phyloP scores from a whole-genome alignment of 2,888 invertebrate species.

The Ornithoptera priamus region DNA sequence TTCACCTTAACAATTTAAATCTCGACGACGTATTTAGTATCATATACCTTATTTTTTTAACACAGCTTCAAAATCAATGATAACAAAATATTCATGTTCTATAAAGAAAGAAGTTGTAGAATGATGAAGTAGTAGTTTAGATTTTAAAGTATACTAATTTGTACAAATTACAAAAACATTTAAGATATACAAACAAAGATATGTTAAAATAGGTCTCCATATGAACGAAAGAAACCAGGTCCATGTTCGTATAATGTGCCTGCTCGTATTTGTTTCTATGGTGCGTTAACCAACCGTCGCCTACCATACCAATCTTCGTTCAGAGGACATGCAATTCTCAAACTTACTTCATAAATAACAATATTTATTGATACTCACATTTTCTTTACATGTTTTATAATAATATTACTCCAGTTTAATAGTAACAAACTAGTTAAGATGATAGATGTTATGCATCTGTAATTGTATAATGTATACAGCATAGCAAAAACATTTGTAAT shows the following conservation, averaged over 20 bases:
- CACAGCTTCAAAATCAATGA: too few relatives aligned
- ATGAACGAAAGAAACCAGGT: conserved; percentile 38
- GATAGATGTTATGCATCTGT: background rate
- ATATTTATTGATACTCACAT: background rate
- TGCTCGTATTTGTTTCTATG: conserved; percentile 41
- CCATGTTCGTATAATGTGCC: conserved; percentile 44
- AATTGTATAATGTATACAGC: too few relatives aligned
- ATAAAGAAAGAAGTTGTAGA: background rate
- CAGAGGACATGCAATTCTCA: conserved; percentile 28
- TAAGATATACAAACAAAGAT: background rate
- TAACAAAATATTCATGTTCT: too few relatives aligned
- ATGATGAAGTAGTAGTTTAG: background rate
- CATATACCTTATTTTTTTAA: too few relatives aligned
- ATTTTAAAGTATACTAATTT: background rate
- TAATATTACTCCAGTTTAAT: too few relatives aligned
- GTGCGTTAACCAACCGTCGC: conserved; percentile 53
- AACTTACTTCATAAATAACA: conserved; percentile 4
- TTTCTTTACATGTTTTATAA: background rate
- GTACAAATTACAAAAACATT: background rate
- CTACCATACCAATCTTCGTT: conserved; percentile 40
- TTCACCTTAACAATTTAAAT: background rate
- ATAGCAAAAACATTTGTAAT: background rate
- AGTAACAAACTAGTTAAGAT: background rate
- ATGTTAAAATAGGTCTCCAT: background rate
- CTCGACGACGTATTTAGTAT: background rate